These are phyloP conservation scores for Cataglyphis albicans DNA, from an alignment of 2,888 invertebrate species.

Conservation along the genomic window DNA sequence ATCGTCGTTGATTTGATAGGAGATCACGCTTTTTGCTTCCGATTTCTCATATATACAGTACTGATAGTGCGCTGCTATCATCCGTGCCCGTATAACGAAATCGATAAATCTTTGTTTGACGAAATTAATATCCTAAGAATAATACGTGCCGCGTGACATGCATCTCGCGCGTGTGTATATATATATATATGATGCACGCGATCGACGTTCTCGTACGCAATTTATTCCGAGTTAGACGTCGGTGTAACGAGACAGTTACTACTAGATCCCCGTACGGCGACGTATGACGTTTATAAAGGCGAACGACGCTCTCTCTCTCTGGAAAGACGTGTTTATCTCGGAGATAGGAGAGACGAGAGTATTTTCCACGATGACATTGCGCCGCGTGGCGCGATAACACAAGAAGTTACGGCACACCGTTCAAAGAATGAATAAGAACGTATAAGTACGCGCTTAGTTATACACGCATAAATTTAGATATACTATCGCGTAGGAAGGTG, in stretches of 20 bases:
- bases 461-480: conserved; percentile 38
- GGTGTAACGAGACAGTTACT: conserved; percentile 43
- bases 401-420: conserved; percentile 28
- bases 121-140: conserved; percentile 67
- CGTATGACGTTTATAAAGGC: conserved; percentile 45
- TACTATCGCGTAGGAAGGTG: conserved; percentile 26
- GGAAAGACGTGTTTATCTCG: conserved; percentile 44
- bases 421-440: conserved; percentile 33
- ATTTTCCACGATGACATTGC: conserved; percentile 27
- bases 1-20: conserved; percentile 17
- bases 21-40: conserved; percentile 17
- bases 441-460: conserved; percentile 19
- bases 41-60: neutral
- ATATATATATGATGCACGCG: conserved; percentile 38
- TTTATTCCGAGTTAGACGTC: conserved; percentile 62
- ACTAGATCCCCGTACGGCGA: conserved; percentile 38
- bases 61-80: conserved; percentile 36
- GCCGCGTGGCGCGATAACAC: conserved; percentile 23
- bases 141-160: conserved; percentile 36
- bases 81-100: conserved; percentile 23
- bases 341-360: conserved; percentile 32
- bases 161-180: conserved; percentile 28
- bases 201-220: conserved; percentile 64
- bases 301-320: conserved; percentile 17
- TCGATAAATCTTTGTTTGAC: conserved; percentile 55